Evolutionary conservation across 2,113 vertebrate species (phyloP), one percentile per base, ranked within the genome.

Genomic region (human (Homo sapiens)): DNA sequence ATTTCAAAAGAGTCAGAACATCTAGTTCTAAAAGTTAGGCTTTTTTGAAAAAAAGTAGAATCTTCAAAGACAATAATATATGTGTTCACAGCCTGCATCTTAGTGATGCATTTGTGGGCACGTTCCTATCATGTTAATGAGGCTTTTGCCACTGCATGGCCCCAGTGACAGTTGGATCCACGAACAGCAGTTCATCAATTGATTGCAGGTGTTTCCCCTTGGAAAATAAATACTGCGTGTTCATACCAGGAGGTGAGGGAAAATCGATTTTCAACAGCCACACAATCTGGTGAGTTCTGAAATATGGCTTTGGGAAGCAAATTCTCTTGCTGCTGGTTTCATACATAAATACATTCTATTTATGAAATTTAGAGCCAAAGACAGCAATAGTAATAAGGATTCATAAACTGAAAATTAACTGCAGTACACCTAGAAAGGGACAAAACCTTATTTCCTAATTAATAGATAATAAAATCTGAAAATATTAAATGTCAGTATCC

Each of bases 181-280:
- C 97, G 96, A 95, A 75, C 90, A 95, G 88, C 95, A 97, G 97
- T 94, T 97, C 97, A 98, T 97, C 97, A 97, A 97, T 95, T 96
- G 96, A 96, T 95, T 95, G 93, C 85, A 97, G 94, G 95, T 97
- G 94, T 93, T 97, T 97, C 85, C 95, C 95, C 94, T 96, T 97
- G 82, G 96, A 98, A 98, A 97, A 96, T 92, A 96, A 94, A 96
- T 97, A 93, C 90, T 89, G 72, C 61, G 85, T 70, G 70, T 70
- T 68, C 64, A 75, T 86, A 95, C 73, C 83, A 61, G 57, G 91
- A 95, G 80, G 85, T 84, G 89, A 98, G 57, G 48, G 90, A 94
- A 97, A 98, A 97, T 97, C 23, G 35, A 97, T 98, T 98, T 97
- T 96, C 92, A 96, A 92, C 20, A 92, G 94, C 59, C 85, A 68